A percentile compares a stretch with the other conserved stretches of the same genome.
These are phyloP conservation scores for Mesorhabditis spiculigera DNA, from an alignment of 2,888 invertebrate species.

Conservation along the genomic window DNA sequence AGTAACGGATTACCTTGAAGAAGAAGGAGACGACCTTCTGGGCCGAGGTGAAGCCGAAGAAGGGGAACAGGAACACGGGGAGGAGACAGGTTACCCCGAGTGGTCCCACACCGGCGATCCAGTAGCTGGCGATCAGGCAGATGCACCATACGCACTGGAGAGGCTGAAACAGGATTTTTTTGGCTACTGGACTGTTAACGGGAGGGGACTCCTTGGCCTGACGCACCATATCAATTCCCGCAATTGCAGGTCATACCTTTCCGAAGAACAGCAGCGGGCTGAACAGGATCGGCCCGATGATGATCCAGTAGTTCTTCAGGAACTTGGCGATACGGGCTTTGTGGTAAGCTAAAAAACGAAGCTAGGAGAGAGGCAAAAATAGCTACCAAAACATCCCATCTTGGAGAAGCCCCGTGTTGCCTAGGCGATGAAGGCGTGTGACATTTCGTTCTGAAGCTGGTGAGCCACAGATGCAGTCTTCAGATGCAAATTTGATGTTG, in stretches of 20 bases:
- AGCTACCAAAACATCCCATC: no score
- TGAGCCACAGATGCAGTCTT: no score
- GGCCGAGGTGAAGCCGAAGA: slow-evolving; percentile 30
- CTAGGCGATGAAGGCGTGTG: no score
- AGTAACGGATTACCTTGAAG: slow-evolving; percentile 17
- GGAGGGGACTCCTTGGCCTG: slow-evolving; percentile 2
- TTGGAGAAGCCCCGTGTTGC: no score
- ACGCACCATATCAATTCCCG: no score
- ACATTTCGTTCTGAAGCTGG: no score
- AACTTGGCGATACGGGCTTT: no score
- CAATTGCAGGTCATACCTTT: slow-evolving; percentile 7
- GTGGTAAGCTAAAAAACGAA: no score
- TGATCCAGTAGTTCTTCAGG: no score
- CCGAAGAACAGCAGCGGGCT: slow-evolving; percentile 25
- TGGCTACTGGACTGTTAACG: background rate
- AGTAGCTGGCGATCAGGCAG: slow-evolving; percentile 28
- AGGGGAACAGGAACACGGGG: slow-evolving; percentile 39
- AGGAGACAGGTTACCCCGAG: slow-evolving; percentile 37
- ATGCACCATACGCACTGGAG: slow-evolving; percentile 32
- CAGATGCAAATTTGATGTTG: no score
- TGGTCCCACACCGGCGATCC: slow-evolving; percentile 32
- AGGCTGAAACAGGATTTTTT: slow-evolving; percentile 21
- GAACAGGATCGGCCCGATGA: slow-evolving; percentile 13
- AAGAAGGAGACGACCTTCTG: slow-evolving; percentile 24
- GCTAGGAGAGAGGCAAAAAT: no score